Percentiles rank a stretch among this genome's conserved stretches.
Evolutionary conservation across 1,140 invertebrate species (phyloP).

Genomic region (Yoshiicerus persimilis): DNA sequence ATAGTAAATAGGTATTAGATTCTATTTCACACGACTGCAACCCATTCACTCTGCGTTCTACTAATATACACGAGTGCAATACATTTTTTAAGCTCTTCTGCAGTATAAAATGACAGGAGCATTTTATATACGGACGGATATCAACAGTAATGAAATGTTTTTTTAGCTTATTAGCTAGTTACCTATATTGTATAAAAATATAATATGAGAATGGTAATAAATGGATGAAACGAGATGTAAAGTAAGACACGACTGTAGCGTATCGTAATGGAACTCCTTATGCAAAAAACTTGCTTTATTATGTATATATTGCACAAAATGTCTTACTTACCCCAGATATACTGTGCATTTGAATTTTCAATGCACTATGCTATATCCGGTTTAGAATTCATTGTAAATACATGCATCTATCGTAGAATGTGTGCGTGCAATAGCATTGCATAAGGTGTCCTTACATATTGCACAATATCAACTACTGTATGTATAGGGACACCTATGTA

Average conservation of each 20-base stretch:
- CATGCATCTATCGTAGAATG: background rate
- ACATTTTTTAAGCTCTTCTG: too few relatives aligned
- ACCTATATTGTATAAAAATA: background rate
- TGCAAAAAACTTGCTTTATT: background rate
- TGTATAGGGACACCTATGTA: too few relatives aligned
- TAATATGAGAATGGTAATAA: background rate
- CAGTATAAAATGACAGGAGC: background rate
- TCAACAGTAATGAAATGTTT: background rate
- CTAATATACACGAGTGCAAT: too few relatives aligned
- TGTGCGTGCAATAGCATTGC: background rate
- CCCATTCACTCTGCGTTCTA: too few relatives aligned
- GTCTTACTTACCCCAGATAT: background rate
- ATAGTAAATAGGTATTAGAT: background rate
- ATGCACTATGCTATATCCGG: background rate
- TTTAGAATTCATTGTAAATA: background rate
- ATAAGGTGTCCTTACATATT: too few relatives aligned
- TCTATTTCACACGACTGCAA: background rate
- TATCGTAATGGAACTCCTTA: background rate
- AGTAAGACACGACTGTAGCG: background rate
- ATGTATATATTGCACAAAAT: background rate
- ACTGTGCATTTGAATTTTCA: background rate
- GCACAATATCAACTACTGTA: too few relatives aligned
- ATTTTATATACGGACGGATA: background rate
- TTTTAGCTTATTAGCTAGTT: background rate
- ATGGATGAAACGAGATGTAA: background rate